Percentiles rank a stretch among this genome's conserved stretches.
These are phyloP conservation scores for Myrmophylax atrothorax DNA, from an alignment of 2,113 vertebrate genomes.

Conservation along the genomic window DNA sequence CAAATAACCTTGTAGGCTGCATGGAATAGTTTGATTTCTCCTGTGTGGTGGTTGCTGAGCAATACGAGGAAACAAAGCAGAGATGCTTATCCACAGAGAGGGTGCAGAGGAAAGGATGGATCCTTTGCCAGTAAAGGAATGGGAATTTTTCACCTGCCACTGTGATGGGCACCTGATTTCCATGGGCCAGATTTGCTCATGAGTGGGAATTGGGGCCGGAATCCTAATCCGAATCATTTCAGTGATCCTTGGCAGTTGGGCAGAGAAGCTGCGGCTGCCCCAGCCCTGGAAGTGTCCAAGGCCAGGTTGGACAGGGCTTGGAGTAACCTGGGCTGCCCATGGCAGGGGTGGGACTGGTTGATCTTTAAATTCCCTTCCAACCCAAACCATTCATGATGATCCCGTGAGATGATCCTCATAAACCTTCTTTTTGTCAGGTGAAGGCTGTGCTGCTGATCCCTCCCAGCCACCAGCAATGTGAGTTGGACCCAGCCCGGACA, in stretches of 20 bases:
- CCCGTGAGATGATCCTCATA: background rate
- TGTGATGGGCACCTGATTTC: background rate
- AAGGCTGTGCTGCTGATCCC: background rate
- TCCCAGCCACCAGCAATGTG: rapidly evolving
- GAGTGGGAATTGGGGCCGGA: rapidly evolving
- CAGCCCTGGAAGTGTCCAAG: background rate
- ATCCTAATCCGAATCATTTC: background rate
- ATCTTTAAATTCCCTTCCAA: background rate
- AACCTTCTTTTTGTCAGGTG: background rate
- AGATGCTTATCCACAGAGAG: background rate
- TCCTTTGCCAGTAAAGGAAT: background rate
- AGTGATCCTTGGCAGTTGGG: too few relatives aligned
- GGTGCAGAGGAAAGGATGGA: background rate
- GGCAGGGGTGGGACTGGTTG: rapidly evolving
- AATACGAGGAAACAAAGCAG: background rate
- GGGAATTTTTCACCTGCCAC: background rate
- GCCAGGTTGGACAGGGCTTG: background rate
- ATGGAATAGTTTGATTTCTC: background rate
- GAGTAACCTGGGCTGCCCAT: background rate
- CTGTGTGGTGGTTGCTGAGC: background rate
- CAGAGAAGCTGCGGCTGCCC: background rate
- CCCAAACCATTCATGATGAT: too few relatives aligned
- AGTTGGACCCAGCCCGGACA: rapidly evolving
- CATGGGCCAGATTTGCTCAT: background rate
- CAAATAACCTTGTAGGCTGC: constrained; percentile 46